Evolutionary conservation across 1,140 invertebrate species (phyloP).

Genomic region (Oedothorax gibbosus): DNA sequence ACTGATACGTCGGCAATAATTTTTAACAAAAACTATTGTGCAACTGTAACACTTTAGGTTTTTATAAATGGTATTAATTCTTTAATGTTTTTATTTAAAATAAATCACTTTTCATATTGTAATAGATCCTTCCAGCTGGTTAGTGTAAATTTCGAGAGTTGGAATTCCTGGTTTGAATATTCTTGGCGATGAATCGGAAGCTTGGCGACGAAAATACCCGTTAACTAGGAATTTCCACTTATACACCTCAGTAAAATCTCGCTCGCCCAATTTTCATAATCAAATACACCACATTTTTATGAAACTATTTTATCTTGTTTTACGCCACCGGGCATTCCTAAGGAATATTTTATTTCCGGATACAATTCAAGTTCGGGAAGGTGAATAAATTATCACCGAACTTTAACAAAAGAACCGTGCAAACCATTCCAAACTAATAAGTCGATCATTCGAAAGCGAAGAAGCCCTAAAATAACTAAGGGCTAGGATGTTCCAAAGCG

Average conservation of each 20-base stretch:
- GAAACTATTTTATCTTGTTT: conserved; percentile 2
- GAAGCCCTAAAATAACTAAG: conserved; percentile 22
- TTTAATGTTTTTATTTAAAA: too few species aligned
- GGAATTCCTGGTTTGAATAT: too few species aligned
- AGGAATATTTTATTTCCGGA: conserved; percentile 3
- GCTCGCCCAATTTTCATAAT: background rate
- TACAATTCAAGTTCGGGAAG: conserved; percentile 9
- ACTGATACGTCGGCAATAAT: too few species aligned
- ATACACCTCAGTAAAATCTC: background rate
- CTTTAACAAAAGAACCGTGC: background rate
- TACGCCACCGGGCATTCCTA: background rate
- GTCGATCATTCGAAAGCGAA: background rate
- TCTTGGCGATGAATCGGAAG: too few species aligned
- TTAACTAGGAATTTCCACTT: background rate
- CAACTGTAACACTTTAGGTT: too few species aligned
- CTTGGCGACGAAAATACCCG: background rate
- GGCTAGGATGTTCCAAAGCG: too few species aligned
- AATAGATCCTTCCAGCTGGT: too few species aligned
- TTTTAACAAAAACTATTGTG: too few species aligned
- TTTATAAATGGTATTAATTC: too few species aligned
- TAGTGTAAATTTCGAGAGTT: too few species aligned
- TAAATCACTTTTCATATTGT: too few species aligned
- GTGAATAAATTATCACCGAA: conserved; percentile 13
- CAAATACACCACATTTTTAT: conserved; percentile 4
- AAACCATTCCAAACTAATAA: conserved; percentile 28